phyloP scores from a whole-genome alignment of 2,113 vertebrate genomes.

The Nettapus auritus region DNA sequence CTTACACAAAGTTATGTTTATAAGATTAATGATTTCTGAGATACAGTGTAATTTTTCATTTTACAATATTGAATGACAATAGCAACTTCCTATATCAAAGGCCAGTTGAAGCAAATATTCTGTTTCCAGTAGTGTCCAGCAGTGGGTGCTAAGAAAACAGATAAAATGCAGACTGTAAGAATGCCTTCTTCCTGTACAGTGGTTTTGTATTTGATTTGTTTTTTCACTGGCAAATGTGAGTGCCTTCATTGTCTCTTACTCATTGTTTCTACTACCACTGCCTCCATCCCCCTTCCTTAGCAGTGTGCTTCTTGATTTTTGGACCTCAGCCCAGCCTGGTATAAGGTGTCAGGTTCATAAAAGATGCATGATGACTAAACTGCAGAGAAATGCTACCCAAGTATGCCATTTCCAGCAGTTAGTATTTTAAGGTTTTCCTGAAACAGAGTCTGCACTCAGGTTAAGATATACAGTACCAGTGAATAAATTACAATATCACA shows the following conservation, averaged over 20 bases:
- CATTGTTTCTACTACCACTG: neutral
- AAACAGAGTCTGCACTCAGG: neutral
- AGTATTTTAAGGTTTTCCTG: neutral
- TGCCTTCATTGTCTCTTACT: neutral
- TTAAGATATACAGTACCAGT: neutral
- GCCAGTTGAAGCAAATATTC: neutral
- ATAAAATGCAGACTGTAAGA: neutral
- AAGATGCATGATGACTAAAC: neutral
- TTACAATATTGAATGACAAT: neutral
- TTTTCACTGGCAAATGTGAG: neutral
- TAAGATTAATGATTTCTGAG: neutral
- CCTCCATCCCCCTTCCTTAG: neutral
- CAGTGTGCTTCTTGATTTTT: neutral
- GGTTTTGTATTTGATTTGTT: neutral
- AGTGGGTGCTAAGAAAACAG: neutral
- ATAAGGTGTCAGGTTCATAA: neutral
- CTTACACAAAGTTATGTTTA: neutral
- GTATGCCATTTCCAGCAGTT: neutral
- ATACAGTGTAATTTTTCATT: neutral
- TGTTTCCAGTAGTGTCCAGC: neutral
- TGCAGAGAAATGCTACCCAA: neutral
- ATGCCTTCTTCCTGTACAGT: neutral
- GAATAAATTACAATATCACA: neutral
- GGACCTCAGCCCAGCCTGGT: neutral
- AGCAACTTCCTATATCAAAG: neutral